phyloP scores from a whole-genome alignment of 2,113 vertebrate species.

The Sisor rabdophorus region DNA sequence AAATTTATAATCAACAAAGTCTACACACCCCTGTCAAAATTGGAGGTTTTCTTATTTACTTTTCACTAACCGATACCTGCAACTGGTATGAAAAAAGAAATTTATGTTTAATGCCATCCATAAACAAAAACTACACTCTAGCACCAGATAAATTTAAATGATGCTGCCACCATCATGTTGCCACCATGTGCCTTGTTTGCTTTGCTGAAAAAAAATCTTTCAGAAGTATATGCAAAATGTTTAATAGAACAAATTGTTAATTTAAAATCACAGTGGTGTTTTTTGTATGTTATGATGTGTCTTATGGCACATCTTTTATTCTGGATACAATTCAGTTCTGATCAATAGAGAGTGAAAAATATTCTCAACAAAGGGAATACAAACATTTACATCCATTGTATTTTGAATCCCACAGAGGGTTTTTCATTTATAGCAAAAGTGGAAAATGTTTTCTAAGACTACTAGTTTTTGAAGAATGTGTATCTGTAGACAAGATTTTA shows the following conservation, averaged over 20 bases:
- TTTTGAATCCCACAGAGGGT: neutral
- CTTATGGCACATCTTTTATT: neutral
- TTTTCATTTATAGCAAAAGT: neutral
- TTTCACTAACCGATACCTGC: neutral
- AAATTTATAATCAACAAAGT: no score
- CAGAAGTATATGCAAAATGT: neutral
- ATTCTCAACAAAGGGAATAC: no score
- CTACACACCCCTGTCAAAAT: neutral
- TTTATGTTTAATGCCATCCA: neutral
- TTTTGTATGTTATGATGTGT: neutral
- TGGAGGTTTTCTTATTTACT: no score
- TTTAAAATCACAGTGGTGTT: neutral
- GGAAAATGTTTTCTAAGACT: neutral
- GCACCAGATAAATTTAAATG: neutral
- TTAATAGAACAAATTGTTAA: neutral
- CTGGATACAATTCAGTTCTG: neutral
- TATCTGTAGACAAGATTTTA: neutral
- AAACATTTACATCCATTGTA: neutral
- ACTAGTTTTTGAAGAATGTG: neutral
- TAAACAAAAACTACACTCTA: neutral
- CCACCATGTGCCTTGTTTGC: neutral
- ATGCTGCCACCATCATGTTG: constrained; percentile 8
- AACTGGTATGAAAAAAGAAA: neutral
- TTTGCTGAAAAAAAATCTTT: neutral
- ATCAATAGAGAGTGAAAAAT: neutral